phyloP scores from a whole-genome alignment of 2,113 vertebrate genomes.

The Corythaeola cristata region DNA sequence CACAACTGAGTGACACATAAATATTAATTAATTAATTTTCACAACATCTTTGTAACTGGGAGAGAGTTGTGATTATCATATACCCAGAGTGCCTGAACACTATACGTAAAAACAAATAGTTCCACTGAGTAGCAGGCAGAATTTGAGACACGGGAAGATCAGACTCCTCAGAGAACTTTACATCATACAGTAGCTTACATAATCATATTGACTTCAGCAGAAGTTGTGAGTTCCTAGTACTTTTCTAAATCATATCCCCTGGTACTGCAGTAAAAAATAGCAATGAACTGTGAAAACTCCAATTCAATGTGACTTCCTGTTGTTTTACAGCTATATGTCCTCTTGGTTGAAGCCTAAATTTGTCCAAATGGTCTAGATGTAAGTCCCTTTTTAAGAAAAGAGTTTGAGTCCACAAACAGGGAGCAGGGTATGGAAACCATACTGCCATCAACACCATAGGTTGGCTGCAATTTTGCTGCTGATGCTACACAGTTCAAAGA shows the following conservation, averaged over 20 bases:
- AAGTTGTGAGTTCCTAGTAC: neutral
- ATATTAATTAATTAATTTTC: neutral
- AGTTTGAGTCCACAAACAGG: neutral
- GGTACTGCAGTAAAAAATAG: neutral
- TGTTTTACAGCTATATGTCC: neutral
- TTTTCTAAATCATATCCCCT: neutral
- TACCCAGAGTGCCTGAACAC: neutral
- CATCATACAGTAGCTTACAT: neutral
- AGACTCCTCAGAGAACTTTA: neutral
- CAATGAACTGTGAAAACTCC: neutral
- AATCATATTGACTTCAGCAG: neutral
- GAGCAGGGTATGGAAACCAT: neutral
- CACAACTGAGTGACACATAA: neutral
- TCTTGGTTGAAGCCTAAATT: neutral
- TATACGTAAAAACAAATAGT: neutral
- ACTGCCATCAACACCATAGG: fast-evolving
- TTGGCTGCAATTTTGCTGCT: neutral
- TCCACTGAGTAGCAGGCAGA: neutral
- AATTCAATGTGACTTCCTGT: neutral
- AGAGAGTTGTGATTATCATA: neutral
- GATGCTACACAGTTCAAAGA: neutral
- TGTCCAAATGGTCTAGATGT: neutral
- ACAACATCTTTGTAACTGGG: neutral
- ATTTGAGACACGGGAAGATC: neutral
- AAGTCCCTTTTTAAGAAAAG: neutral